phyloP scores from a whole-genome alignment of 2,888 invertebrate species.

The Phytoseiulus persimilis region DNA sequence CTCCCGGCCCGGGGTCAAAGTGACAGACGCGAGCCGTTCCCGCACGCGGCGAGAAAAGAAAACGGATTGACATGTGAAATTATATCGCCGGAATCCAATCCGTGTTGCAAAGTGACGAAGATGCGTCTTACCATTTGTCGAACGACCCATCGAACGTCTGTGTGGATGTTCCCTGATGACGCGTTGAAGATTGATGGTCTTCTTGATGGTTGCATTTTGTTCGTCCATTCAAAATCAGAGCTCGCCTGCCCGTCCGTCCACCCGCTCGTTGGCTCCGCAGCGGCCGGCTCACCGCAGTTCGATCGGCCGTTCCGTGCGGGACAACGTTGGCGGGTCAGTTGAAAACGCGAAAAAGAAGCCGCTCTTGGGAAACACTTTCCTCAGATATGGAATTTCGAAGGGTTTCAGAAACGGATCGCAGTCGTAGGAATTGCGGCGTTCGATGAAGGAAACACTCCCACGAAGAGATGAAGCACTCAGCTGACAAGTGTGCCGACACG shows the following conservation, averaged over 20 bases:
- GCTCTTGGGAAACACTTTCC: not conserved
- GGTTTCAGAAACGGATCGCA: not conserved
- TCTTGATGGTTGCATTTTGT: conserved; percentile 5
- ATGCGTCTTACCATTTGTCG: not conserved
- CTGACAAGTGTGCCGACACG: not conserved
- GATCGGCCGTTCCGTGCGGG: not conserved
- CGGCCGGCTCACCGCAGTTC: not conserved
- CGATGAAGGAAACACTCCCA: not conserved
- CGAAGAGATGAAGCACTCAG: not conserved
- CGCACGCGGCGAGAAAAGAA: not conserved
- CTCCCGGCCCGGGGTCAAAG: not conserved
- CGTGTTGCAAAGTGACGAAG: not conserved
- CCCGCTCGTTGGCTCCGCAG: not conserved
- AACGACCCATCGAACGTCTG: not conserved
- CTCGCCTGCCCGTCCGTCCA: not conserved
- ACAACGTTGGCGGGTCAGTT: too few species aligned
- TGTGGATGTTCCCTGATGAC: not conserved
- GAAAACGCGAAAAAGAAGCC: not conserved
- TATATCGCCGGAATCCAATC: not conserved
- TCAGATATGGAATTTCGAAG: not conserved
- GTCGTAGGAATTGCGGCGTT: not conserved
- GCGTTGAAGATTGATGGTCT: not conserved
- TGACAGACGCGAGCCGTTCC: not conserved
- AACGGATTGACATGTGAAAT: not conserved
- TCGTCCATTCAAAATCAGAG: not conserved